Evolutionary conservation across 2,113 vertebrate species (phyloP), one percentile per base, ranked within the genome.

Genomic region (Clinocottus analis): DNA sequence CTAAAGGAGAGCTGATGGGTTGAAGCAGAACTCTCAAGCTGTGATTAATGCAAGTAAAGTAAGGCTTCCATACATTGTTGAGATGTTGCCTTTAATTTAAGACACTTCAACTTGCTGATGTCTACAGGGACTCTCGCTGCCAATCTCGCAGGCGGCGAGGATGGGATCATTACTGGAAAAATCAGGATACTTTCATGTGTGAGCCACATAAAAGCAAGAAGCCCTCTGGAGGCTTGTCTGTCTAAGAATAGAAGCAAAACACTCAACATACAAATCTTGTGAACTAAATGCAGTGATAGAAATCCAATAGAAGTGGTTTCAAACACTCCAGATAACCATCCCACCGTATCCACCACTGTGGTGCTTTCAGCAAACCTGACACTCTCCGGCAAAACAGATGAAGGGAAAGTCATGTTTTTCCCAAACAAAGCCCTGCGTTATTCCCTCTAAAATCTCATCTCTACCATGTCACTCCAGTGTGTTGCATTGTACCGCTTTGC

Each of bases 141-240:
- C 84, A 84, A 16, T 68, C 85, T 72, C 11, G n/a, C 80, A 83
- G 70, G 82, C 78, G 77, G 75, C 23, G 72, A 87, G 62, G 70
- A 83, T 43, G 41, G 41, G 82, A 88, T 94, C 86, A 90, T 90
- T 89, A 90, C 82, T 62, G 83, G 72, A 45, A 75, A 87, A 92
- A 79, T 80, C 77, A 45, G 76, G 76, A 85, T 88, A 74, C 66
- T 72, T 84, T 88, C 64, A 82, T 77, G 68, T 89, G 82, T 92
- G 89, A 91, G 90, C 77, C 84, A 80, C 85, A 86, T 83, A 81
- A 88, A 82, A 87, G 77, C 47, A 29, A 67, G 37, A 43, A 62
- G 51, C 74, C 75, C 79, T 86, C 69, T 78, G 70, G 80, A 79
- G 83, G 65, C 25, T 47, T 62, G 80, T 88, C 77, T 67, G 82